These are phyloP conservation scores for Macrostomum lignano DNA, from an alignment of 1,140 invertebrate genomes.

Conservation along the genomic window DNA sequence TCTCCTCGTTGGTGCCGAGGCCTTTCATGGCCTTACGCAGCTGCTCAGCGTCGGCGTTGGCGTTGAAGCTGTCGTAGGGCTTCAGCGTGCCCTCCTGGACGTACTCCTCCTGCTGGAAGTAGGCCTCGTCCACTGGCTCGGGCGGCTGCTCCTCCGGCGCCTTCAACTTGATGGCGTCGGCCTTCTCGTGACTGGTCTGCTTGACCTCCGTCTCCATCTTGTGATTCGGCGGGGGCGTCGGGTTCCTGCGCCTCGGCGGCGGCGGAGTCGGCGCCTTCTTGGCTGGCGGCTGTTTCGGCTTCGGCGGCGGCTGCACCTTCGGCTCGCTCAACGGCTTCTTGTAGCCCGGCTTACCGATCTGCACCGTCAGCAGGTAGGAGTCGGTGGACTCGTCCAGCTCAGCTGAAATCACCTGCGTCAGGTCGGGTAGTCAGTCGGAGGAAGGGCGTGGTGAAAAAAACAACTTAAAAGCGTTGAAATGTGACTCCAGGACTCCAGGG, in stretches of 20 bases:
- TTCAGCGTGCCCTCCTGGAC: conserved; percentile 15
- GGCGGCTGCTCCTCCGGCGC: conserved; percentile 4
- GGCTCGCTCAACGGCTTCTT: conserved; percentile 7
- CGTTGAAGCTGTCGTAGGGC: conserved; percentile 17
- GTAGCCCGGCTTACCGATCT: conserved; percentile 17
- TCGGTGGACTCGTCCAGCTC: conserved; percentile 20
- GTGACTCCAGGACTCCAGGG: conserved; percentile 2
- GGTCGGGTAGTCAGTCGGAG: conserved; percentile 5
- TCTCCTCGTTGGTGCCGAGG: conserved; percentile 51
- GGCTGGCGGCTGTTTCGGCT: no score
- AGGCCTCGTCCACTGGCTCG: conserved; percentile 12
- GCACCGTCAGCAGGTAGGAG: conserved; percentile 15
- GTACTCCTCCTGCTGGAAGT: conserved; percentile 21
- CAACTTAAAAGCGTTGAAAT: neutral
- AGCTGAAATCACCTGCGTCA: conserved; percentile 17
- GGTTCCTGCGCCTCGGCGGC: conserved; percentile 8
- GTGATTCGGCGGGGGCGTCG: neutral
- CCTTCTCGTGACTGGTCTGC: conserved; percentile 1
- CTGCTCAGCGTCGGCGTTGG: conserved; percentile 16
- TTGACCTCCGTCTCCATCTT: neutral
- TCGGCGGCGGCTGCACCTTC: conserved; percentile 6
- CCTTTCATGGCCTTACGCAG: conserved; percentile 22
- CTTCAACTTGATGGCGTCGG: neutral
- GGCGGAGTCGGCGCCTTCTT: no score
- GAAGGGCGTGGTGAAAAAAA: conserved; percentile 2